Evolutionary conservation across 1,140 invertebrate genomes (phyloP).

Genomic region (Drosophila mayri): DNA sequence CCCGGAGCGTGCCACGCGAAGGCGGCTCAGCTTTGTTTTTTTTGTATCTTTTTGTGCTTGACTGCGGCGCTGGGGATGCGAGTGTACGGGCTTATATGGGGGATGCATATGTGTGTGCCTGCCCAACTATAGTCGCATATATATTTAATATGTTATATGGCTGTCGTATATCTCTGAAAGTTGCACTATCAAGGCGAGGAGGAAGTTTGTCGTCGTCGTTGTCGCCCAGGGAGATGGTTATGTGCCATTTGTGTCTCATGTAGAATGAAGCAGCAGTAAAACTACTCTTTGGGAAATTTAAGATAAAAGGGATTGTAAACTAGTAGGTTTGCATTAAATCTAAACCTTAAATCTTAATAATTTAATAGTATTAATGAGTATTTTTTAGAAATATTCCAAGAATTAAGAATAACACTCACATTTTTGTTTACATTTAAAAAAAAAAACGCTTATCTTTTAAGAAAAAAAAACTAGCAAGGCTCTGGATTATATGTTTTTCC

Average conservation of each 20-base stretch:
- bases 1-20: constrained; percentile 70
- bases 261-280: background rate
- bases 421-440: background rate
- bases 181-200: constrained; percentile 67
- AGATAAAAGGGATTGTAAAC: background rate
- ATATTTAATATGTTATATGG: constrained; percentile 23
- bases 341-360: background rate
- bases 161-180: constrained; percentile 40
- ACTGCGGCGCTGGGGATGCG: constrained; percentile 30
- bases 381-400: background rate
- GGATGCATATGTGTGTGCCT: constrained; percentile 22
- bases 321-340: background rate
- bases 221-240: constrained; percentile 9
- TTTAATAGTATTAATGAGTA: background rate
- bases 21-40: constrained; percentile 43
- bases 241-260: constrained; percentile 17
- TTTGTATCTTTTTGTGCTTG: constrained; percentile 47
- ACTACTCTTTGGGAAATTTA: background rate
- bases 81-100: constrained; percentile 20
- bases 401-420: background rate
- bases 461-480: constrained; percentile 7
- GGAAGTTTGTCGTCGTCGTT: constrained; percentile 51
- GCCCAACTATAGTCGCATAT: constrained; percentile 9
- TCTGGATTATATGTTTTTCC: constrained; percentile 8
- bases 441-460: constrained; percentile 3